phyloP scores from a whole-genome alignment of 2,113 vertebrate genomes.

The Perca flavescens region DNA sequence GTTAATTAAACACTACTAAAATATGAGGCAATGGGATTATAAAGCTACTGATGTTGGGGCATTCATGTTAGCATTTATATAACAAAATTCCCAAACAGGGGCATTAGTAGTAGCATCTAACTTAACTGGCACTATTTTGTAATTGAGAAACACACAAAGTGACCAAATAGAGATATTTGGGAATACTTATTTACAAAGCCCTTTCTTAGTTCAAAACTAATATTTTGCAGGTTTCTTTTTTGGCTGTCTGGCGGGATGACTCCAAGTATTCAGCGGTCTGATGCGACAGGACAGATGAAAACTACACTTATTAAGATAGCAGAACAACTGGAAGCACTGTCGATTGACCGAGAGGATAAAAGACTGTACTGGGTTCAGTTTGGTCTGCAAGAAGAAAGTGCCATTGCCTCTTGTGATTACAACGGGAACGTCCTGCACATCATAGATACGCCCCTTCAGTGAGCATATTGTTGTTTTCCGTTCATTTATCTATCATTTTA shows the following conservation, averaged over 20 bases:
- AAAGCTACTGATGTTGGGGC: background rate
- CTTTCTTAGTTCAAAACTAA: background rate
- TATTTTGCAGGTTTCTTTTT: constrained; percentile 88
- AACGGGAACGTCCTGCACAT: constrained; percentile 82
- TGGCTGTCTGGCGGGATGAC: constrained; percentile 87
- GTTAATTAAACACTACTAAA: constrained; percentile 1
- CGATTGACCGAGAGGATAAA: constrained; percentile 83
- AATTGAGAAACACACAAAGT: background rate
- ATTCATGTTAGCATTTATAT: background rate
- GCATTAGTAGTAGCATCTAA: background rate
- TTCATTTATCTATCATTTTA: background rate
- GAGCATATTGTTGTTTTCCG: constrained; percentile 43
- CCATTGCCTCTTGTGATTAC: constrained; percentile 88
- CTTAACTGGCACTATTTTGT: background rate
- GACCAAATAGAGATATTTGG: background rate
- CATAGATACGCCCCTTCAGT: constrained; percentile 81
- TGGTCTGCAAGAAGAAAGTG: constrained; percentile 63
- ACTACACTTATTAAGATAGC: constrained; percentile 81
- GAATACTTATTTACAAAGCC: background rate
- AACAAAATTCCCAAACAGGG: background rate
- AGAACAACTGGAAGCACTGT: constrained; percentile 80
- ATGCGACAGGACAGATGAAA: constrained; percentile 69
- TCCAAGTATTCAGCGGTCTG: constrained; percentile 85
- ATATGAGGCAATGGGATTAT: background rate
- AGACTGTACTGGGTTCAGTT: constrained; percentile 91